phyloP scores from a whole-genome alignment of 2,113 vertebrate species.

The Hippocampus mohnikei region DNA sequence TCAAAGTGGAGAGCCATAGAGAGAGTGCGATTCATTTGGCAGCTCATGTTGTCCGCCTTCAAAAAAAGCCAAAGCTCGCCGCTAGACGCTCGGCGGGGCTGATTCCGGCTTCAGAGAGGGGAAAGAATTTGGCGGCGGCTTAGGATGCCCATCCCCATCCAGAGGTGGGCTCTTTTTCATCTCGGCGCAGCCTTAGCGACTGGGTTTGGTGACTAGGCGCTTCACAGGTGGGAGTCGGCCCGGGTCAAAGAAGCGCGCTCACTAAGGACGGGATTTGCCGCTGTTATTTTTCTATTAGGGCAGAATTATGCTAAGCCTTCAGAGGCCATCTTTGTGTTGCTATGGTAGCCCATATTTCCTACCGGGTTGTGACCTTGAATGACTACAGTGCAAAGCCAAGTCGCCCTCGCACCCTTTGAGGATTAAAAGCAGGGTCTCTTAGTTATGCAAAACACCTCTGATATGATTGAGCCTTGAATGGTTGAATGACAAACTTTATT shows the following conservation, averaged over 20 bases:
- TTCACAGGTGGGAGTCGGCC: slow-evolving; percentile 85
- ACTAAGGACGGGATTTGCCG: slow-evolving; percentile 94
- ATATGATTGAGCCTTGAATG: slow-evolving; percentile 75
- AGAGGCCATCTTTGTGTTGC: slow-evolving; percentile 97
- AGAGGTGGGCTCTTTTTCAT: slow-evolving; percentile 69
- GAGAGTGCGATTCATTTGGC: slow-evolving; percentile 63
- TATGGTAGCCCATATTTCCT: slow-evolving; percentile 97
- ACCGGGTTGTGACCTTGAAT: slow-evolving; percentile 96
- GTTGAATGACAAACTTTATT: slow-evolving; percentile 75
- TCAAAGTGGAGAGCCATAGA: slow-evolving; percentile 64
- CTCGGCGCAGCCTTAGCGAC: slow-evolving; percentile 69
- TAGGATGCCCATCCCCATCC: slow-evolving; percentile 69
- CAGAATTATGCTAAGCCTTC: slow-evolving; percentile 94
- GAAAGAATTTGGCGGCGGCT: slow-evolving; percentile 69
- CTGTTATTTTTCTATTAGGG: slow-evolving; percentile 98
- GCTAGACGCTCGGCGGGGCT: slow-evolving; percentile 55
- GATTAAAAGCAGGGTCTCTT: slow-evolving; percentile 92
- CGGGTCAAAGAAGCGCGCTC: slow-evolving; percentile 85
- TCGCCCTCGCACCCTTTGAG: slow-evolving; percentile 87
- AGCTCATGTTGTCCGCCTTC: slow-evolving; percentile 65
- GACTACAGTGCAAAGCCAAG: slow-evolving; percentile 94
- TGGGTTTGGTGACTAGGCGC: slow-evolving; percentile 74
- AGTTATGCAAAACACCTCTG: slow-evolving; percentile 86
- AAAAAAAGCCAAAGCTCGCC: slow-evolving; percentile 61
- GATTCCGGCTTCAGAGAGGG: slow-evolving; percentile 62